Percentiles rank a stretch among this genome's conserved stretches.
phyloP scores from a whole-genome alignment of 2,113 vertebrate species.

The Ia io region DNA sequence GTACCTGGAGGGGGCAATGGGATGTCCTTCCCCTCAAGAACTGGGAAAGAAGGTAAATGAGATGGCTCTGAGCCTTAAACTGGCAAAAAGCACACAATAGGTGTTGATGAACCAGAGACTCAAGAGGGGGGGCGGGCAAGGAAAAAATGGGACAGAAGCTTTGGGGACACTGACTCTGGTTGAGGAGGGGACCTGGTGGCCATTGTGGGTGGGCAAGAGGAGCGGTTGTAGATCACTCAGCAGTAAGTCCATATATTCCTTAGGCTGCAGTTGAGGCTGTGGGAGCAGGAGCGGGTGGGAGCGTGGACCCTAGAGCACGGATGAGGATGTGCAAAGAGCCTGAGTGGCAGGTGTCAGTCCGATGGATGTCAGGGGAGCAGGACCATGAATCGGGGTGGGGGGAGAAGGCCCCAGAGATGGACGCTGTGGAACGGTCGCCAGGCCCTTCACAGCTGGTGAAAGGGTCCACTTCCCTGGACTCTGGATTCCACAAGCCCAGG shows the following conservation, averaged over 20 bases:
- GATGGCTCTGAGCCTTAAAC: not conserved
- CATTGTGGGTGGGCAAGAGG: not conserved
- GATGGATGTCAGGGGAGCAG: fast-evolving
- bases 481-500: not conserved
- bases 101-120: not conserved
- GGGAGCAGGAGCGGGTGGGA: not conserved
- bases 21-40: not conserved
- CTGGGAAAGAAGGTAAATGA: not conserved
- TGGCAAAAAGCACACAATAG: not conserved
- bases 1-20: not conserved
- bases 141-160: not conserved
- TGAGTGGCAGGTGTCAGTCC: fast-evolving
- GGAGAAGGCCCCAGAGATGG: not conserved
- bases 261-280: not conserved
- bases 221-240: not conserved
- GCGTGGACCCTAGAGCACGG: fast-evolving
- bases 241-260: not conserved
- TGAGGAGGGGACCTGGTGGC: not conserved
- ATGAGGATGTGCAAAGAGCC: not conserved
- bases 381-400: no score
- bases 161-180: not conserved
- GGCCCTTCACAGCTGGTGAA: not conserved
- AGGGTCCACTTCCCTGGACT: not conserved
- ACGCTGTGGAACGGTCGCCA: fast-evolving
- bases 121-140: not conserved